Evolutionary conservation across 2,113 vertebrate species (phyloP).

Genomic region (Protobothrops mucrosquamatus): DNA sequence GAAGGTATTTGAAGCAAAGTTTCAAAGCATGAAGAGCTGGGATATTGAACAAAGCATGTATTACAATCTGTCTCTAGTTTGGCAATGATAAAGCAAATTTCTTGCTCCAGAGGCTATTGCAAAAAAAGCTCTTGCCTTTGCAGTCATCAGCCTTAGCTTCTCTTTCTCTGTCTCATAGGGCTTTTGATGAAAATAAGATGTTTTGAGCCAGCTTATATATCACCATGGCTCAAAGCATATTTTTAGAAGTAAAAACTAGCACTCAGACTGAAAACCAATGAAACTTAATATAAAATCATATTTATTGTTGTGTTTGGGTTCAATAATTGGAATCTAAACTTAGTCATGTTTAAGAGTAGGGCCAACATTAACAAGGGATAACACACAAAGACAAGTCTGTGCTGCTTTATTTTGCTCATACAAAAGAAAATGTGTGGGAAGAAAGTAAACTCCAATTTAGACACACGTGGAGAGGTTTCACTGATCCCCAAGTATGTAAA

Average conservation of each 20-base stretch:
- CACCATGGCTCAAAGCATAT: background rate
- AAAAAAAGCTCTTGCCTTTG: background rate
- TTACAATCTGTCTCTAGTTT: background rate
- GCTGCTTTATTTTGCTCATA: background rate
- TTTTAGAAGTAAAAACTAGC: background rate
- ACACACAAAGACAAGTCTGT: background rate
- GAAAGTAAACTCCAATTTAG: background rate
- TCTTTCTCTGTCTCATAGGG: background rate
- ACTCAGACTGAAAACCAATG: background rate
- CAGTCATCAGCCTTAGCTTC: background rate
- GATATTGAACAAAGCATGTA: background rate
- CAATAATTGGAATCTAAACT: background rate
- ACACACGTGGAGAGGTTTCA: background rate
- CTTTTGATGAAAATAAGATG: background rate
- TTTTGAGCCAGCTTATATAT: background rate
- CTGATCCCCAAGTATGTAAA: background rate
- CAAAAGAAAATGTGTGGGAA: background rate
- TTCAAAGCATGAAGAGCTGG: background rate
- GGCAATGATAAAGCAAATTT: background rate
- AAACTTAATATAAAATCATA: background rate
- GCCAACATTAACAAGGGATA: background rate
- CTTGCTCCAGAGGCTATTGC: background rate
- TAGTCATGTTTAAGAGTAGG: background rate
- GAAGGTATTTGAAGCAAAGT: background rate
- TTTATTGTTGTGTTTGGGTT: background rate